A percentile compares a stretch with the other conserved stretches of the same genome.
Evolutionary conservation across 2,113 vertebrate species (phyloP).

Genomic region (Sardina pilchardus): DNA sequence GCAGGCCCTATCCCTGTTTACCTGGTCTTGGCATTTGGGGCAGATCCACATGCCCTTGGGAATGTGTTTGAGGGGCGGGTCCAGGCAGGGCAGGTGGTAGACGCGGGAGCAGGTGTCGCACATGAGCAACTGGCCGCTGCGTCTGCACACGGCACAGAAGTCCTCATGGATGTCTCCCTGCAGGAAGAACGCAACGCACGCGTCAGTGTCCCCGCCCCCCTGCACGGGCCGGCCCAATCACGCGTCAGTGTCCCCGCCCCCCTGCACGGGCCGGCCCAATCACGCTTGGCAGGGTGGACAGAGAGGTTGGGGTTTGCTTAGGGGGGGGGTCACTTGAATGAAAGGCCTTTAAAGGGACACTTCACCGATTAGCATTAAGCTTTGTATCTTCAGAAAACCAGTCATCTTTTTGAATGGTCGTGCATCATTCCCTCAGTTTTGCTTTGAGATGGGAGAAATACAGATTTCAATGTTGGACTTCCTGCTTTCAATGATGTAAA

Average conservation of each 20-base stretch:
- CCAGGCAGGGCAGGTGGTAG: constrained; percentile 99
- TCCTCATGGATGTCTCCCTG: constrained; percentile 99
- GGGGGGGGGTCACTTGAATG: neutral
- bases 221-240: constrained; percentile 63
- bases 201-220: constrained; percentile 72
- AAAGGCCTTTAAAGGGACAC: no score
- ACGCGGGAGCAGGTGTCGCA: constrained; percentile 99
- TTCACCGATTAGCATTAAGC: no score
- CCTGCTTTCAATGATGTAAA: no score
- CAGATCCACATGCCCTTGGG: constrained; percentile 99
- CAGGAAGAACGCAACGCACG: constrained; percentile 82
- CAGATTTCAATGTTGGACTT: no score
- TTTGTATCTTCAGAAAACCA: no score
- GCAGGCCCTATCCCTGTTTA: constrained; percentile 65
- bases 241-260: constrained; percentile 74
- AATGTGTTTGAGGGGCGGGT: constrained; percentile 98
- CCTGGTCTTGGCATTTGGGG: constrained; percentile 99
- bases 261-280: constrained; percentile 57
- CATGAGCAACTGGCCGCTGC: constrained; percentile 99
- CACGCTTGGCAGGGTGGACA: constrained; percentile 45
- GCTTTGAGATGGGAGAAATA: no score
- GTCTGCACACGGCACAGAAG: constrained; percentile 99
- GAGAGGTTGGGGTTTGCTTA: constrained; percentile 35
- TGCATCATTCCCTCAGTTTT: no score
- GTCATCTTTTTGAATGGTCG: no score